phyloP scores from a whole-genome alignment of 2,113 vertebrate genomes.

The Zootoca vivipara region DNA sequence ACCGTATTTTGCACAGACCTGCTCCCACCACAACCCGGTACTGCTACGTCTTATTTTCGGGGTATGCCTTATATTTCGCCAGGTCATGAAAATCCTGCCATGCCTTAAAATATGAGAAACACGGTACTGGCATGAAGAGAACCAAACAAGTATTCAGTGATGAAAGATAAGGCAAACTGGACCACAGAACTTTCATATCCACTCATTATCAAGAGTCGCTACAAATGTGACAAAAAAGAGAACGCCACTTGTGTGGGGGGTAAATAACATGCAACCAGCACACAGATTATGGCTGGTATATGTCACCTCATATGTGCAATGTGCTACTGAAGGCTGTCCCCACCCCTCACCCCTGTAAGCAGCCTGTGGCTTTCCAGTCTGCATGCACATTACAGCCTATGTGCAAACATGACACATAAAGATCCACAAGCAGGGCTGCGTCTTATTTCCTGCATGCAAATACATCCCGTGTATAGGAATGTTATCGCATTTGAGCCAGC shows the following conservation, averaged over 20 bases:
- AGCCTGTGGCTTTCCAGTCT: not conserved
- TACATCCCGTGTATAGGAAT: not conserved
- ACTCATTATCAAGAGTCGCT: too few species aligned
- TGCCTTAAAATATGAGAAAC: too few species aligned
- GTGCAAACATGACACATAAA: not conserved
- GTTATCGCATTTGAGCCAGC: not conserved
- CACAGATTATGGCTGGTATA: too few species aligned
- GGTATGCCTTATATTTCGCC: too few species aligned
- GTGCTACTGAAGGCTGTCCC: not conserved
- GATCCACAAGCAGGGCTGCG: not conserved
- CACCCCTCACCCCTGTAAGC: too few species aligned
- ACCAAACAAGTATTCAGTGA: not conserved
- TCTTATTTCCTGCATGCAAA: not conserved
- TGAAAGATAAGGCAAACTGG: not conserved
- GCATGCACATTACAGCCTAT: too few species aligned
- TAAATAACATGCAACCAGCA: not conserved
- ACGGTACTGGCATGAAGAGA: too few species aligned
- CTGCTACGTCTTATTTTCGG: too few species aligned
- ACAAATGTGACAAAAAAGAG: not conserved
- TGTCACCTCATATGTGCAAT: not conserved
- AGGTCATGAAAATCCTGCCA: too few species aligned
- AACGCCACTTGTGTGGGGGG: not conserved
- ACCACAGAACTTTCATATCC: too few species aligned
- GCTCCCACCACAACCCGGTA: too few species aligned
- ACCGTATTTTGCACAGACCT: too few species aligned